phyloP scores from a whole-genome alignment of 2,888 invertebrate species.

The Odontomyia ornata region DNA sequence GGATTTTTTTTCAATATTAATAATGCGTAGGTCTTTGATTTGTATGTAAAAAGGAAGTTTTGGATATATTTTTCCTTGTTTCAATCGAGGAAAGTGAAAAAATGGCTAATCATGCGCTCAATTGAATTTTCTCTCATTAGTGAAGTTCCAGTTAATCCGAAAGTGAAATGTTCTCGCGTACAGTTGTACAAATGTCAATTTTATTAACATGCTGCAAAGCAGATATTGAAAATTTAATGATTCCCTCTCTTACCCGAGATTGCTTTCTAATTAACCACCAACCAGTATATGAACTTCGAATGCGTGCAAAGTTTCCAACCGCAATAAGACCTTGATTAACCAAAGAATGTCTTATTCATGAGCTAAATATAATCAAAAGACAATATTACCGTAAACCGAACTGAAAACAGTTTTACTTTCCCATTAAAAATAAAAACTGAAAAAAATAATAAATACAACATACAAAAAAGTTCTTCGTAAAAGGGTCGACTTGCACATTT shows the following conservation, averaged over 20 bases:
- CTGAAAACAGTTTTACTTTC: conserved; percentile 18
- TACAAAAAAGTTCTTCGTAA: too few relatives aligned
- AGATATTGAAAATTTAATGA: neutral
- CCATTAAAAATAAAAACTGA: too few relatives aligned
- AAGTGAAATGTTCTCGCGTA: conserved; percentile 12
- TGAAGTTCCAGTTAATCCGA: conserved; percentile 17
- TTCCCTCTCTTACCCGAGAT: neutral
- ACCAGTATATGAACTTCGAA: too few relatives aligned
- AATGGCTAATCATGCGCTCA: neutral
- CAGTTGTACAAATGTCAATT: conserved; percentile 30
- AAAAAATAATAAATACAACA: too few relatives aligned
- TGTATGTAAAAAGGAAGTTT: conserved; percentile 6
- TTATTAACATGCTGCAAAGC: conserved; percentile 3
- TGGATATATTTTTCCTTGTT: neutral
- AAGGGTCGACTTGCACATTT: neutral
- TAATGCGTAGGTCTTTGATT: conserved; percentile 14
- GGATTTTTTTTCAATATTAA: neutral
- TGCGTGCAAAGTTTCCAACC: neutral
- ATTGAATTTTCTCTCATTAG: conserved; percentile 17
- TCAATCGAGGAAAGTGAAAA: neutral
- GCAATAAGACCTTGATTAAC: conserved; percentile 7
- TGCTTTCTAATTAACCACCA: conserved; percentile 34
- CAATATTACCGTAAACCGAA: too few relatives aligned
- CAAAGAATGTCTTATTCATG: neutral
- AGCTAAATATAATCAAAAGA: neutral